phyloP scores from a whole-genome alignment of 2,797 vertebrate genomes.

The Epinephelus malabaricus region DNA sequence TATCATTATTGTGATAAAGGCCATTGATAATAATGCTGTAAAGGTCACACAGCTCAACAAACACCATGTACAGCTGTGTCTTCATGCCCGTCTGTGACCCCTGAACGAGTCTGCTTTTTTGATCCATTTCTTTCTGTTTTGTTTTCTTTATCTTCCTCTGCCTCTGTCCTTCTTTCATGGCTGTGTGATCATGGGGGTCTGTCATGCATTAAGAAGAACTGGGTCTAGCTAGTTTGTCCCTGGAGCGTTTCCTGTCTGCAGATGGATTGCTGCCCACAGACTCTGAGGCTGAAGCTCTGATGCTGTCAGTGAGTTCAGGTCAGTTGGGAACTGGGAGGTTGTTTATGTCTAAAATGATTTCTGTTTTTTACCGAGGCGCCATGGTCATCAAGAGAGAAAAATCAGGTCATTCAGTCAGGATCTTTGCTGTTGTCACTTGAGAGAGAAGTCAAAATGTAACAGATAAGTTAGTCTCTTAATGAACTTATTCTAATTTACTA shows the following conservation, averaged over 20 bases:
- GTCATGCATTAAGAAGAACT: conserved; percentile 67
- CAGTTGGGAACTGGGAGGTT: conserved; percentile 58
- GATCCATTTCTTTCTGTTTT: conserved; percentile 22
- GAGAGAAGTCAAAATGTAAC: neutral
- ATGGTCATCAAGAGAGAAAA: conserved; percentile 44
- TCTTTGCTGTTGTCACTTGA: conserved; percentile 7
- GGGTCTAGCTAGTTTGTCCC: conserved; percentile 65
- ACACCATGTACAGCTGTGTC: conserved; percentile 22
- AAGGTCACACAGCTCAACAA: conserved; percentile 35
- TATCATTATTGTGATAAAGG: neutral
- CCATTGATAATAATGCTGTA: neutral
- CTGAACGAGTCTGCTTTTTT: conserved; percentile 26
- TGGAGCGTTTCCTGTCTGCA: conserved; percentile 74
- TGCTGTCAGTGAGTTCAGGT: conserved; percentile 57
- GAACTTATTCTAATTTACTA: neutral
- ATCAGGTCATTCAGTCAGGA: conserved; percentile 29
- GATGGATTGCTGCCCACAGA: conserved; percentile 70
- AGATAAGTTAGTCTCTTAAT: neutral
- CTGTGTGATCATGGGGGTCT: conserved; percentile 56
- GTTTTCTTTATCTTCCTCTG: neutral
- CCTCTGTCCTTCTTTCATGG: conserved; percentile 29
- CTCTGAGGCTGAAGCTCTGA: conserved; percentile 46
- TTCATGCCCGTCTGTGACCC: conserved; percentile 12
- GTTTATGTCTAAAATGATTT: conserved; percentile 62
- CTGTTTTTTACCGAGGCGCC: conserved; percentile 43